Conservation (phyloP, 1,140 invertebrate species). For the Cherax quadricarinatus region DNA sequence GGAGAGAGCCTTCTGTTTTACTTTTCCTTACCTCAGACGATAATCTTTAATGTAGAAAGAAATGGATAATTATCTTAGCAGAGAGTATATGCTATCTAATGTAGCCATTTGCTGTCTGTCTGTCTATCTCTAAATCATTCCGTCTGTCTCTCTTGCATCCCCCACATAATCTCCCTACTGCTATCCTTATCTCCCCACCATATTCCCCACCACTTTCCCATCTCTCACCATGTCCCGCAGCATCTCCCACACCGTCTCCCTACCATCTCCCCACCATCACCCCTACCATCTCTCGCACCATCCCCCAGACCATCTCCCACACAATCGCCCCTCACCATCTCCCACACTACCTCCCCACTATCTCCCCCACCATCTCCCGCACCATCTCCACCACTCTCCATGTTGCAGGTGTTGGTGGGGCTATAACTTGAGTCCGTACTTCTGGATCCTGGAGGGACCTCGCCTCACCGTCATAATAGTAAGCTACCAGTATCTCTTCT, state of each 20-base stretch:
- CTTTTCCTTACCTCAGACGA: no score
- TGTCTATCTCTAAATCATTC: no score
- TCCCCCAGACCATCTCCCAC: not conserved
- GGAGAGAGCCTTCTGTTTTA: no score
- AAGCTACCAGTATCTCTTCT: slow-evolving; percentile 74
- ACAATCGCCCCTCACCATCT: not conserved
- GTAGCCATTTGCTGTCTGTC: no score
- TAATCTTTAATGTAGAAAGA: no score
- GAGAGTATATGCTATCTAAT: no score
- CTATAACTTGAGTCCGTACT: slow-evolving; percentile 87
- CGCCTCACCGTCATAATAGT: slow-evolving; percentile 86
- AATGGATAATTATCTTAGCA: no score
- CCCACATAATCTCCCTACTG: not conserved
- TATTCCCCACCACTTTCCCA: not conserved
- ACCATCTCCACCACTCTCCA: slow-evolving; percentile 75
- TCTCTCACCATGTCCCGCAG: not conserved
- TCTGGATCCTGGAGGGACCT: slow-evolving; percentile 92
- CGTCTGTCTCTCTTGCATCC: no score
- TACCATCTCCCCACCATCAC: no score
- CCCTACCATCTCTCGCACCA: not conserved
- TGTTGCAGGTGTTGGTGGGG: slow-evolving; percentile 83
- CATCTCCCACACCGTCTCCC: not conserved
- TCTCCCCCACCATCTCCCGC: not conserved
- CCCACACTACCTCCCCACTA: not conserved
- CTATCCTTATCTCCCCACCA: not conserved